A percentile compares a stretch with the other conserved stretches of the same genome.
These are phyloP conservation scores for Cottoperca gobio DNA, from an alignment of 2,797 vertebrate genomes.

Conservation along the genomic window DNA sequence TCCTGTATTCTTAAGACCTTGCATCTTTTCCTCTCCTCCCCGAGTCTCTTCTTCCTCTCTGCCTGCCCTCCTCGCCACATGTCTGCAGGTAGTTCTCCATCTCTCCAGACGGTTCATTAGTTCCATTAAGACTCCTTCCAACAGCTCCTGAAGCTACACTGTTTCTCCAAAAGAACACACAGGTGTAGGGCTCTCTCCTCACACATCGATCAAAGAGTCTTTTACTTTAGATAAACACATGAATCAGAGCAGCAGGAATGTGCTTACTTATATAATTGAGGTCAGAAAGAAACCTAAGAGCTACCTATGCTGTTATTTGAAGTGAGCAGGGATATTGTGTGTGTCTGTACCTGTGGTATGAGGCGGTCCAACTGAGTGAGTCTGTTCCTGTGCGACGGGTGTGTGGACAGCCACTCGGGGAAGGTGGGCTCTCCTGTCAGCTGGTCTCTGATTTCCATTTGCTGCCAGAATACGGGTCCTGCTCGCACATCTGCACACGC, in stretches of 20 bases:
- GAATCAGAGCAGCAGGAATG: conserved; percentile 7
- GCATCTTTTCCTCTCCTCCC: conserved; percentile 45
- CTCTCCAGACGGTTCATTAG: conserved; percentile 76
- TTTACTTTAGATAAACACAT: conserved; percentile 16
- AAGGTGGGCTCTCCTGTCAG: conserved; percentile 81
- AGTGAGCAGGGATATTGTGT: neutral
- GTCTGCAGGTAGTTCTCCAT: conserved; percentile 60
- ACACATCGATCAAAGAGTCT: conserved; percentile 24
- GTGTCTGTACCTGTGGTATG: conserved; percentile 89
- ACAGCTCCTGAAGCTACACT: conserved; percentile 45
- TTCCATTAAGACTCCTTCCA: conserved; percentile 53
- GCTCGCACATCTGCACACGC: conserved; percentile 95
- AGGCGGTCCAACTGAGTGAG: conserved; percentile 88
- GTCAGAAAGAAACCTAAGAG: neutral
- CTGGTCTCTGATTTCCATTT: conserved; percentile 89
- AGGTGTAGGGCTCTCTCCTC: conserved; percentile 21
- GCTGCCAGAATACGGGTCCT: conserved; percentile 94
- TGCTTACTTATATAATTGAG: neutral
- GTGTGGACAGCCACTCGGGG: conserved; percentile 96
- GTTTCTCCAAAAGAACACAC: conserved; percentile 37
- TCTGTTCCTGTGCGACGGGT: conserved; percentile 93
- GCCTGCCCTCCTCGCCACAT: conserved; percentile 29
- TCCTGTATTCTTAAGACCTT: conserved; percentile 50
- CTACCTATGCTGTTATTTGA: neutral
- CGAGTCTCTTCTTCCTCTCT: conserved; percentile 40